Conservation (phyloP, 1,140 invertebrate species). For the Philopotamus ludificatus region DNA sequence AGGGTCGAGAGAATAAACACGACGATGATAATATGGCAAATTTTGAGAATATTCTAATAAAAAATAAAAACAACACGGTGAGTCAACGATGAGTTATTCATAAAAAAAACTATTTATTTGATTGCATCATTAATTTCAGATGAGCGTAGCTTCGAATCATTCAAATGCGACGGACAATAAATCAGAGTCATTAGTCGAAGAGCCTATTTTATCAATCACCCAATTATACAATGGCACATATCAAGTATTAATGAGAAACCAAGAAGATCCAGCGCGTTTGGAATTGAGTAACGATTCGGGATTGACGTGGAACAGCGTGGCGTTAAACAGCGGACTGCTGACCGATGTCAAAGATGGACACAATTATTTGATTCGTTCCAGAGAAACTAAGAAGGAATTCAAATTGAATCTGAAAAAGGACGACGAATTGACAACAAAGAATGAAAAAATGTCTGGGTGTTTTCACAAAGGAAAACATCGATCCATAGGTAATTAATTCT, state of each 20-base stretch:
- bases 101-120: too few relatives aligned
- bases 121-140: too few relatives aligned
- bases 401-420: conserved; percentile 48
- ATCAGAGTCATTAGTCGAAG: conserved; percentile 42
- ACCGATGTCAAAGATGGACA: conserved; percentile 50
- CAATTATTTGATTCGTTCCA: conserved; percentile 53
- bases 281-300: conserved; percentile 51
- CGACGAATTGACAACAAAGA: conserved; percentile 23
- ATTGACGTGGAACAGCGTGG: conserved; percentile 46
- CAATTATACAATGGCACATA: conserved; percentile 52
- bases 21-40: background rate
- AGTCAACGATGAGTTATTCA: background rate
- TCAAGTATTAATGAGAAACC: conserved; percentile 51
- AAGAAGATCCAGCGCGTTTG: conserved; percentile 50
- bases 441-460: conserved; percentile 45
- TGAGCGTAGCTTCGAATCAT: conserved; percentile 14
- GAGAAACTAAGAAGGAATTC: conserved; percentile 53
- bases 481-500: conserved; percentile 52
- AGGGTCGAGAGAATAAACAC: conserved; percentile 1
- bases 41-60: conserved; percentile 12
- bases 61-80: conserved; percentile 29
- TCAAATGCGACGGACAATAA: background rate
- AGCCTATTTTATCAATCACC: conserved; percentile 52
- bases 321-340: conserved; percentile 49
- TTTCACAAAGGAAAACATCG: conserved; percentile 51